phyloP scores from a whole-genome alignment of 2,797 vertebrate species.

The Perodicticus potto region DNA sequence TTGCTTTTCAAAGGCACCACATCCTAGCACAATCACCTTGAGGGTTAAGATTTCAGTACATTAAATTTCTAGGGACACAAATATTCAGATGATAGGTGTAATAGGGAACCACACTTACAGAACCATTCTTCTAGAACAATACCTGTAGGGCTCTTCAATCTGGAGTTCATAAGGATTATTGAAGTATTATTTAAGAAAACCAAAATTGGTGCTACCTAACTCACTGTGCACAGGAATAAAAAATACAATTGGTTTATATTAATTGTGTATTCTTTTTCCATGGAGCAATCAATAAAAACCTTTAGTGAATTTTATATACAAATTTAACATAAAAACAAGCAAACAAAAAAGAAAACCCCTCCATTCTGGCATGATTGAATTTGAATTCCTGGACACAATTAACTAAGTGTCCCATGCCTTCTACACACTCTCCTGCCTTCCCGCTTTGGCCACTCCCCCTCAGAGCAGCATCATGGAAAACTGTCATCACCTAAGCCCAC shows the following conservation, averaged over 20 bases:
- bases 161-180: background rate
- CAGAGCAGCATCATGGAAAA: background rate
- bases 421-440: background rate
- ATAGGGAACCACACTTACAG: background rate
- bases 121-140: background rate
- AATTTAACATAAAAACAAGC: background rate
- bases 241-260: background rate
- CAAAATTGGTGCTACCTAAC: background rate
- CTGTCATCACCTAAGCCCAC: too few species aligned
- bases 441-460: background rate
- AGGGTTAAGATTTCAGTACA: background rate
- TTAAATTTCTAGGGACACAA: background rate
- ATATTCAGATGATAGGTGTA: background rate
- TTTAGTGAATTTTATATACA: background rate
- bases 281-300: background rate
- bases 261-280: background rate
- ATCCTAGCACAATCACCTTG: background rate
- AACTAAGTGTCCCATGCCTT: background rate
- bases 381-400: background rate
- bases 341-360: background rate
- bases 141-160: background rate
- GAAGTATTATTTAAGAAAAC: slow-evolving; percentile 6
- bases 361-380: background rate
- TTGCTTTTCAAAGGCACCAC: background rate
- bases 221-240: background rate